A percentile compares a stretch with the other conserved stretches of the same genome.
phyloP scores from a whole-genome alignment of 2,113 vertebrate species.

The Malurus cyaneus region DNA sequence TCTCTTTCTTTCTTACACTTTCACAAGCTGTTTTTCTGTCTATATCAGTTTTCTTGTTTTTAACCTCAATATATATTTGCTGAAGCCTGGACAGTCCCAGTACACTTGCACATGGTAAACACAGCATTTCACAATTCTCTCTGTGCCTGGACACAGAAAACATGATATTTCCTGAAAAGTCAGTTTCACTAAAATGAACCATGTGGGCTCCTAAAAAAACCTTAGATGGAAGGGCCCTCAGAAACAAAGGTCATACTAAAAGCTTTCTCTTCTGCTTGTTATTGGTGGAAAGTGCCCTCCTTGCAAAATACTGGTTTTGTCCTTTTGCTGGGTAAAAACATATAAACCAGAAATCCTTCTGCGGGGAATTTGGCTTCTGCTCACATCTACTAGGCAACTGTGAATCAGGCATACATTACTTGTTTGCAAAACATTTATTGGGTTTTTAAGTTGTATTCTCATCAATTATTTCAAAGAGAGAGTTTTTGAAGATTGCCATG shows the following conservation, averaged over 20 bases:
- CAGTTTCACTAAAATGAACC: neutral
- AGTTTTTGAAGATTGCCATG: neutral
- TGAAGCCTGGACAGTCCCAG: constrained; percentile 11
- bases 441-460: neutral
- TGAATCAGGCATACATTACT: neutral
- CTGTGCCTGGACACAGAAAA: neutral
- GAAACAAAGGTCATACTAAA: neutral
- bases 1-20: neutral
- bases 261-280: neutral
- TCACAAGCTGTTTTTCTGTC: neutral
- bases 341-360: neutral
- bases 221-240: neutral
- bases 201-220: neutral
- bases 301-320: neutral
- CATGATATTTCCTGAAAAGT: constrained; percentile 27
- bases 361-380: neutral
- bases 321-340: neutral
- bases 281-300: neutral
- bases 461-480: neutral
- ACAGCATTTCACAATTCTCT: neutral
- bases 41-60: constrained; percentile 11
- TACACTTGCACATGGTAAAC: constrained; percentile 8
- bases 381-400: neutral
- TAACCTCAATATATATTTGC: constrained; percentile 27
- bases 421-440: neutral